These are phyloP conservation scores for Andrena praecox DNA, from an alignment of 2,888 invertebrate species.

Conservation along the genomic window DNA sequence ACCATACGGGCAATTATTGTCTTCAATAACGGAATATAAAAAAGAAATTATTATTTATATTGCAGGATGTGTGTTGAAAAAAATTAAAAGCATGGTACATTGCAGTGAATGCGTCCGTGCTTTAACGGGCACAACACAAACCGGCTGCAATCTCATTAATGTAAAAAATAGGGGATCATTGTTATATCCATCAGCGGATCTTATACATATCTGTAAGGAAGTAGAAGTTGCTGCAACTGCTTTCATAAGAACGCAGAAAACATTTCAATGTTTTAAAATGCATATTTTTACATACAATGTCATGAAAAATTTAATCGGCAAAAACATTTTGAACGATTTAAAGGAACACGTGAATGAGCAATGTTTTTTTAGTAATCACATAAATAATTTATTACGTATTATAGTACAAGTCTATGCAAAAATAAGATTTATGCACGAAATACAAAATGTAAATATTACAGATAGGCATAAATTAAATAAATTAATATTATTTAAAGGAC, in stretches of 20 bases:
- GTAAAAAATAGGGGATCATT: neutral
- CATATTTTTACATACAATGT: neutral
- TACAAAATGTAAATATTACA: neutral
- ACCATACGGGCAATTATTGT: neutral
- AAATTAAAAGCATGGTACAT: neutral
- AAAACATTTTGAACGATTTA: neutral
- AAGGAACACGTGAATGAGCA: neutral
- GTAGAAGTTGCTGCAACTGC: neutral
- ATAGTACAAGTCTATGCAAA: neutral
- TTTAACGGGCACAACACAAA: neutral
- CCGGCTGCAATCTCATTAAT: neutral
- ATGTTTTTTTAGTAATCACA: neutral
- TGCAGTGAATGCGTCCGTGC: neutral
- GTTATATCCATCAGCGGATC: neutral
- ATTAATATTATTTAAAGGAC: neutral
- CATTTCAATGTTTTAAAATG: neutral
- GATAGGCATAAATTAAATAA: slow-evolving; percentile 2
- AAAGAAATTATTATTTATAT: neutral
- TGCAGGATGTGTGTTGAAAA: neutral
- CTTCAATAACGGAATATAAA: neutral
- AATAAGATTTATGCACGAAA: neutral
- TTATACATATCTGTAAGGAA: neutral
- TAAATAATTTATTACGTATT: neutral
- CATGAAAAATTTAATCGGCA: neutral
- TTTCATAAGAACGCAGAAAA: neutral